A percentile compares a stretch with the other conserved stretches of the same genome.
phyloP scores from a whole-genome alignment of 2,888 invertebrate species.

The Diarsia mendica region DNA sequence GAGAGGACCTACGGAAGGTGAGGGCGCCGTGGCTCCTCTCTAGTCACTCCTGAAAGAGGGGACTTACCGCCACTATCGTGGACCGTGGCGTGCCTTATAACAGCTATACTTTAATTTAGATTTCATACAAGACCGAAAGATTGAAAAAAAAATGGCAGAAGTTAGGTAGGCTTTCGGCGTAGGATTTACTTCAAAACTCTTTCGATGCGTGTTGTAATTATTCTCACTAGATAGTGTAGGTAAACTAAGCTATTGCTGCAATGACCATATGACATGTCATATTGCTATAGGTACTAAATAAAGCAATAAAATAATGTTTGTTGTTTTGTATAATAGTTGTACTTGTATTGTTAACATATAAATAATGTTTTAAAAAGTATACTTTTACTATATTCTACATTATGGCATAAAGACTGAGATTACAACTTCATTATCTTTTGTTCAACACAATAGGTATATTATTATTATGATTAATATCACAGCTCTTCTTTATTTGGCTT shows the following conservation, averaged over 20 bases:
- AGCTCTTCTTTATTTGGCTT: constrained; percentile 76
- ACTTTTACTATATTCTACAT: constrained; percentile 1
- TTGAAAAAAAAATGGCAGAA: too few relatives aligned
- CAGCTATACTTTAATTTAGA: too few relatives aligned
- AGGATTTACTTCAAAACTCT: too few relatives aligned
- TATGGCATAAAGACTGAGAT: constrained; percentile 30
- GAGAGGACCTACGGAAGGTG: too few relatives aligned
- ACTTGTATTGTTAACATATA: constrained; percentile 10
- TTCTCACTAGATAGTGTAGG: neutral
- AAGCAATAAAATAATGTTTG: constrained; percentile 7
- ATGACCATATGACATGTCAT: constrained; percentile 1
- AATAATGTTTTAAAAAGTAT: neutral
- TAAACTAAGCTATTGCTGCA: neutral
- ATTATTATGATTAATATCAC: constrained; percentile 61
- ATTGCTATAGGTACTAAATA: neutral
- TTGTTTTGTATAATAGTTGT: constrained; percentile 26
- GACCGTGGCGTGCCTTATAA: too few relatives aligned
- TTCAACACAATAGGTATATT: constrained; percentile 14
- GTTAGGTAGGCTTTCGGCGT: too few relatives aligned
- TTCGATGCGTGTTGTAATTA: neutral
- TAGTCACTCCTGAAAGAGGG: too few relatives aligned
- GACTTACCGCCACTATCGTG: too few relatives aligned
- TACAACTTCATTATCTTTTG: constrained; percentile 30
- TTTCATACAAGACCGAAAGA: too few relatives aligned
- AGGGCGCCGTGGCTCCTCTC: too few relatives aligned